Base-by-base conservation (phyloP, 2,113 vertebrate genomes). In the Guaruba guarouba region DNA sequence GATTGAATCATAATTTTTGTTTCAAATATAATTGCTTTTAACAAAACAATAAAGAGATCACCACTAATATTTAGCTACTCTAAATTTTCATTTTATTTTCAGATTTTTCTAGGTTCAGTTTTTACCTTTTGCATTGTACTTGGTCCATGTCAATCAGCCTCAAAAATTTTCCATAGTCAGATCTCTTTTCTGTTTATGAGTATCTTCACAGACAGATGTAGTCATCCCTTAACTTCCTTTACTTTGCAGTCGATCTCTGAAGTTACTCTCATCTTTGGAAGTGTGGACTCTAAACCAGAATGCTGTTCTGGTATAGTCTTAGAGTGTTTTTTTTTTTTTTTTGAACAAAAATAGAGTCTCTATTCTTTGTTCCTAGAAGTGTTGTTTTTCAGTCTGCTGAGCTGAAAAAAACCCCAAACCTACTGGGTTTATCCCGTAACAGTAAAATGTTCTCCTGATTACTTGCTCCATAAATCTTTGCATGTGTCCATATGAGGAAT, bases 251-350 rank as follows among this genome's bases (percentile, higher is more conserved):
- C 48, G n/a, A 46, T 52, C 64, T 74, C 84, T 54, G 35, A 85
- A 79, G 27, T 48, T 71, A 28, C 49, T 82, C 43, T 79, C 29
- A 15, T 54, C 28, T 92, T 71, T 82, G 23, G 23, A 82, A 48
- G 31, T 68, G 48, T 85, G 24, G 12, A 51, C 39, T 81, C 39
- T 27, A 46, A 83, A 91, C 31, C 29, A 81, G n/a, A 81, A 82
- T 86, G 41, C 19, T 67, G 1, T 2, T 81, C 61, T 86, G 17
- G 17, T 70, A 75, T 49, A 19, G n/a, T 19, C 33, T 49, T 49
- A 48, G 15, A 16, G 25, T 52, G 6, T 7, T 22, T 31, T 54
- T 2, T 11, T 37, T 37, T 0, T 1, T 0, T 1, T 62, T 90
- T 75, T 46, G 31, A 85, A 41, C 27, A 66, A 49, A 70, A 18